These are phyloP conservation scores for Watsonalla binaria DNA, from an alignment of 2,888 invertebrate genomes.

Conservation along the genomic window DNA sequence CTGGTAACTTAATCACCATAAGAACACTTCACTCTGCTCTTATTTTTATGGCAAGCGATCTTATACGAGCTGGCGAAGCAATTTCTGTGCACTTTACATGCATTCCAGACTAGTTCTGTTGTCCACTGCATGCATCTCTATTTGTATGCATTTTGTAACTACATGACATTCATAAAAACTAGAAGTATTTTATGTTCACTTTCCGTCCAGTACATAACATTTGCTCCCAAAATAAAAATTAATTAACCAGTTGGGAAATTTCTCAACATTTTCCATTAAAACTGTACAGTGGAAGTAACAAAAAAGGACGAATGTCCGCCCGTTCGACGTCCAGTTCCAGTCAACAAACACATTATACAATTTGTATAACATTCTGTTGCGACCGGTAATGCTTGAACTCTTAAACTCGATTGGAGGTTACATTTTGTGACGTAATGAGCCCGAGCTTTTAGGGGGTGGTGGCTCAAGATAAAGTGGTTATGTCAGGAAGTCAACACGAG, in stretches of 20 bases:
- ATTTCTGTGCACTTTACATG: too few relatives aligned
- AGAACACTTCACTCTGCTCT: too few relatives aligned
- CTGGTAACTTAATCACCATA: too few relatives aligned
- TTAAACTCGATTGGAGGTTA: slow-evolving; percentile 18
- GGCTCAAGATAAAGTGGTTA: slow-evolving; percentile 31
- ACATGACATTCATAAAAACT: too few relatives aligned
- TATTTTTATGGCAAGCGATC: too few relatives aligned
- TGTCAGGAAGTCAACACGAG: slow-evolving; percentile 24
- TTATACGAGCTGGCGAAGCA: too few relatives aligned
- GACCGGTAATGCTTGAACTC: slow-evolving; percentile 27
- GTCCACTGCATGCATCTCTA: too few relatives aligned
- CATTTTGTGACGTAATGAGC: slow-evolving; percentile 1
- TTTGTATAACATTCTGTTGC: slow-evolving; percentile 33
- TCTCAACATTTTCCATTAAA: slow-evolving; percentile 35
- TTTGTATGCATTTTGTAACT: too few relatives aligned
- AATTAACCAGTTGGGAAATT: slow-evolving; percentile 2
- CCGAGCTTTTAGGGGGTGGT: slow-evolving; percentile 7
- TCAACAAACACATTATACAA: slow-evolving; percentile 37
- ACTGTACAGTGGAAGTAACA: slow-evolving; percentile 36
- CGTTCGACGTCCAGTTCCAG: slow-evolving; percentile 34
- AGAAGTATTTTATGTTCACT: background rate
- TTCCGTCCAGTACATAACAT: background rate
- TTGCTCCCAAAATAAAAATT: background rate
- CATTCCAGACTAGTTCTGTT: background rate
- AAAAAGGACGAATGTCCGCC: slow-evolving; percentile 30